Base-by-base conservation (phyloP, 2,113 vertebrate genomes). In the Sylvia atricapilla region DNA sequence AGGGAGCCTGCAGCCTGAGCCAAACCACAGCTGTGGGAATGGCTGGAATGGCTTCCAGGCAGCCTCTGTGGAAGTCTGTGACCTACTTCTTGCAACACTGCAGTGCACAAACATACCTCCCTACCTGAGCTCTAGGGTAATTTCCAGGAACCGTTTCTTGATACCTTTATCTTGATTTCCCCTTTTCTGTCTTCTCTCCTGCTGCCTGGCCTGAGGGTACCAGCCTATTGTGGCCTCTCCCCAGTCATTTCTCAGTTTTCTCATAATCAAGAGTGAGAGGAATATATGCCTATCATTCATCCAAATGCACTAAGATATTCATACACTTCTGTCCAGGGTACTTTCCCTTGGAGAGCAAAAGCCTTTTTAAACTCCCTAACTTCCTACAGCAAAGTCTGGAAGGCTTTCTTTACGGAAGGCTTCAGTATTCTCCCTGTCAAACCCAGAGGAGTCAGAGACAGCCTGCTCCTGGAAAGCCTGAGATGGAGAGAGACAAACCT, bases 21-120 rank as follows among this genome's bases (percentile, higher is more conserved):
- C 93, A 97, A 91, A 77, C 94, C 94, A 94, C 94, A 96, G 55
- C 43, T 91, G 31, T 79, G 75, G 3, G 1, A 47, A 78, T 21
- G 79, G 69, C 24, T 77, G 11, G 0, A 27, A 59, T 13, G 73
- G 55, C 22, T 87, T 87, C 89, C 90, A 5, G 55, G 25, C 23
- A 6, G 81, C 20, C 85, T 16, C 13, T 4, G 8, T 56, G 55
- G 39, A 84, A 89, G 9, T 23, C 78, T 62, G 49, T 81, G 96
- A 77, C 69, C 80, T 94, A 69, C 88, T 94, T 94, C 85, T 84
- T 72, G 69, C 77, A 89, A 63, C 55, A 87, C 28, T 1, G 41
- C 39, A 58, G 30, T 0, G 2, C 23, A 50, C 37, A 88, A 91
- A 90, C 17, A 12, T 41, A 43, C 15, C 25, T 77, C 31, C 13